phyloP scores from a whole-genome alignment of 1,140 invertebrate genomes.

The Eriocheir sinensis region DNA sequence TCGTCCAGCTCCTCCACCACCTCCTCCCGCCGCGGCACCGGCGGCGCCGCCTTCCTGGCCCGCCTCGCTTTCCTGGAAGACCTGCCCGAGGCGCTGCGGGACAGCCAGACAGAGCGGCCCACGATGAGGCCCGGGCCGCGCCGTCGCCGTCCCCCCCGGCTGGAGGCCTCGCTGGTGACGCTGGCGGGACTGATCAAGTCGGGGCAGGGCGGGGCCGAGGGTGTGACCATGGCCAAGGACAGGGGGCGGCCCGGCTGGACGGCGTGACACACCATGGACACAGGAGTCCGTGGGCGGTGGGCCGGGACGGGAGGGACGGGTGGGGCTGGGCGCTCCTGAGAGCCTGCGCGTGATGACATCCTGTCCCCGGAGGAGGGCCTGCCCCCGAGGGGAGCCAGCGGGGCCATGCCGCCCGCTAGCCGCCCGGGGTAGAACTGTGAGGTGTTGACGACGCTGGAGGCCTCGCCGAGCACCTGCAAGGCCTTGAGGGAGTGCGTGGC shows the following conservation, averaged over 20 bases:
- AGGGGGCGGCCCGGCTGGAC: constrained; percentile 75
- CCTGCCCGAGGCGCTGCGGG: constrained; percentile 68
- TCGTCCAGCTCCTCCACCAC: constrained; percentile 64
- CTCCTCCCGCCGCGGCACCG: constrained; percentile 53
- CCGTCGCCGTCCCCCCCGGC: constrained; percentile 61
- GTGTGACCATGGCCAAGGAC: constrained; percentile 73
- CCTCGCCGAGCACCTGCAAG: constrained; percentile 75
- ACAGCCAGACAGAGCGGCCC: constrained; percentile 74
- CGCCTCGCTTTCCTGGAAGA: constrained; percentile 64
- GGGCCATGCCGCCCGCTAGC: constrained; percentile 67
- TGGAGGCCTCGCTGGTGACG: constrained; percentile 77
- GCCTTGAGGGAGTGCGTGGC: constrained; percentile 72
- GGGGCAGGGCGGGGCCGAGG: constrained; percentile 67
- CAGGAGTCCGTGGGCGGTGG: constrained; percentile 77
- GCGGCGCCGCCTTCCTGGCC: constrained; percentile 64
- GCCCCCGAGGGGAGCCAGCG: constrained; percentile 59
- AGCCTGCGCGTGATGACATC: constrained; percentile 69
- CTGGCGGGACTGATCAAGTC: constrained; percentile 78
- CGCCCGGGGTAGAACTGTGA: constrained; percentile 79
- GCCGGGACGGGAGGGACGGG: constrained; percentile 73
- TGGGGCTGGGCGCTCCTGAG: constrained; percentile 75
- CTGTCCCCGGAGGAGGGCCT: constrained; percentile 74
- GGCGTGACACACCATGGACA: constrained; percentile 72
- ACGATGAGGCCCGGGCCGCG: constrained; percentile 76
- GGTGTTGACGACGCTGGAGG: constrained; percentile 76